Conservation (phyloP, 2,888 invertebrate genomes). For the Sisyra nigra region DNA sequence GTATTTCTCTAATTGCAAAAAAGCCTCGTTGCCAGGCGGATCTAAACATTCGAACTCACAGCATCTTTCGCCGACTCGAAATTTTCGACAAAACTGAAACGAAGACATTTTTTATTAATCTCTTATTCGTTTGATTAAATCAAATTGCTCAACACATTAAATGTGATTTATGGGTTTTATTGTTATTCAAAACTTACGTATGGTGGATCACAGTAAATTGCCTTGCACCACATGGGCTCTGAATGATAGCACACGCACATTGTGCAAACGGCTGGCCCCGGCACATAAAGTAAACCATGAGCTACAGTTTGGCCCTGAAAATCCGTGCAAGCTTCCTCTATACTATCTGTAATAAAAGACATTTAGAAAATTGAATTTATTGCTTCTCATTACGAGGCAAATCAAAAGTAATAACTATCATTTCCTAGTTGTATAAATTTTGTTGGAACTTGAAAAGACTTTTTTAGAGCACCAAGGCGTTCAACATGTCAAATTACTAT, state of each 20-base stretch:
- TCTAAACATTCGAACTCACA: conserved; percentile 83
- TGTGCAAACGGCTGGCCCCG: conserved; percentile 71
- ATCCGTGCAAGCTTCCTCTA: conserved; percentile 68
- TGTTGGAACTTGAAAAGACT: too few relatives aligned
- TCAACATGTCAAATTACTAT: too few relatives aligned
- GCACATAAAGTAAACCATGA: conserved; percentile 68
- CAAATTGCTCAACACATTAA: not conserved
- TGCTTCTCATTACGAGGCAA: too few relatives aligned
- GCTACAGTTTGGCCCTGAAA: conserved; percentile 64
- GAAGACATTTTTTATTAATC: conserved; percentile 11
- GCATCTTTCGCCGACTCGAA: conserved; percentile 68
- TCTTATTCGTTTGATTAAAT: not conserved
- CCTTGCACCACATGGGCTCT: conserved; percentile 74
- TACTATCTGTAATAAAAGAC: conserved; percentile 32
- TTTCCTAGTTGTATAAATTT: too few relatives aligned
- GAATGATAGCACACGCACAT: conserved; percentile 76
- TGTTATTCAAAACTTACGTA: conserved; percentile 43
- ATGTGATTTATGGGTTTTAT: not conserved
- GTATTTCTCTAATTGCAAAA: conserved; percentile 21
- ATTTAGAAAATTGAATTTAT: too few relatives aligned
- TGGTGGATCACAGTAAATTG: conserved; percentile 73
- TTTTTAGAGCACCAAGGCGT: too few relatives aligned
- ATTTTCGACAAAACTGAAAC: conserved; percentile 66
- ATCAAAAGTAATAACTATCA: too few relatives aligned
- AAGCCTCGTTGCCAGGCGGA: conserved; percentile 46